phyloP scores from a whole-genome alignment of 2,888 invertebrate genomes.

The Drosophila mettleri region DNA sequence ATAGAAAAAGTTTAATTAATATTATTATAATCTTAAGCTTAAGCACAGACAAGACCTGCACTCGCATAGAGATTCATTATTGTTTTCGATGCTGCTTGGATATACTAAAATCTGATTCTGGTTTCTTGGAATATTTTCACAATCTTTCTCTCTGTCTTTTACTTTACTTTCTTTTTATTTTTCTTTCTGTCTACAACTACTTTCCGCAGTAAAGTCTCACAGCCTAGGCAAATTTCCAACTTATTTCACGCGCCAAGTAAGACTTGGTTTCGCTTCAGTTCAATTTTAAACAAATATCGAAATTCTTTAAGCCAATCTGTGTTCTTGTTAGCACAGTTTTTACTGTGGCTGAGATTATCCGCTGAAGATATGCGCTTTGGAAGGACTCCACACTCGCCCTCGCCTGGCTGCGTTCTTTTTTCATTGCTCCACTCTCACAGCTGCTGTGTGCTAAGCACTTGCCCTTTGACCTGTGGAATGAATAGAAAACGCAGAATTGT shows the following conservation, averaged over 20 bases:
- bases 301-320: background rate
- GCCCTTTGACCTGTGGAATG: conserved; percentile 55
- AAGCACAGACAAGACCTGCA: no score
- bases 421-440: background rate
- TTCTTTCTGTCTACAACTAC: no score
- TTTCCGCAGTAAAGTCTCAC: no score
- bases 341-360: conserved; percentile 28
- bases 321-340: background rate
- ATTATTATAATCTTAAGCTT: no score
- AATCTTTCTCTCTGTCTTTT: no score
- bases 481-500: conserved; percentile 41
- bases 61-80: no score
- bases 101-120: no score
- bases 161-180: no score
- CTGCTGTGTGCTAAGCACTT: conserved; percentile 54
- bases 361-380: conserved; percentile 15
- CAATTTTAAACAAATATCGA: background rate
- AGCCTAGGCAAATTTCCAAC: background rate
- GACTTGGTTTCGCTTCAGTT: background rate
- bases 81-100: no score
- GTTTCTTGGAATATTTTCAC: no score
- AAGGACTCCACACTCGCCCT: background rate
- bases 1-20: no score
- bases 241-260: background rate
- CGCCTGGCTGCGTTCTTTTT: background rate